A percentile compares a stretch with the other conserved stretches of the same genome.
Conservation (phyloP, 2,797 vertebrate genomes). For the Lagocephalus sceleratus region DNA sequence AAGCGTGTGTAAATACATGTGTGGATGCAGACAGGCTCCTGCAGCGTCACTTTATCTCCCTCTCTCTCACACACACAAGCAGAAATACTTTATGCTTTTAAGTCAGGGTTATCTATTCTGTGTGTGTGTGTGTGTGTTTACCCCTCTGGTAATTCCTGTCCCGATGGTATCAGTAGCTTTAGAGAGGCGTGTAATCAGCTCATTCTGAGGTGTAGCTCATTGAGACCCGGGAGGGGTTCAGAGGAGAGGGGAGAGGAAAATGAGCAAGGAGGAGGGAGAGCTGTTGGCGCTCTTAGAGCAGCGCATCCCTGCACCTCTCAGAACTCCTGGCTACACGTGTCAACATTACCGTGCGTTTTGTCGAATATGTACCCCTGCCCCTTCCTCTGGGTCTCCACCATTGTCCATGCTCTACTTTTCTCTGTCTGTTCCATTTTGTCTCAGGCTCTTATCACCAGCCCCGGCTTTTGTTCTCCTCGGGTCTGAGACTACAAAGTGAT, state of each 20-base stretch:
- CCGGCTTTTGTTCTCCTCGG: conserved; percentile 55
- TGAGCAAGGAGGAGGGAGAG: conserved; percentile 42
- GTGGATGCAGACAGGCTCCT: conserved; percentile 1
- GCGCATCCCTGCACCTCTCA: conserved; percentile 25
- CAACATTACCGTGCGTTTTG: conserved; percentile 25
- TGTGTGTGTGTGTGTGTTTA: conserved; percentile 50
- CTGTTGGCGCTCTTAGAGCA: conserved; percentile 47
- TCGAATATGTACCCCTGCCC: conserved; percentile 20
- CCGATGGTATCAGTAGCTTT: conserved; percentile 73
- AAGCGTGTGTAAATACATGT: background rate
- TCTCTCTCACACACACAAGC: conserved; percentile 23
- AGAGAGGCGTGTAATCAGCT: conserved; percentile 71
- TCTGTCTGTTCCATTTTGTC: conserved; percentile 62
- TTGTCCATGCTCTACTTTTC: conserved; percentile 59
- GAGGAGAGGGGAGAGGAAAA: conserved; percentile 22
- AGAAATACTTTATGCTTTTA: conserved; percentile 57
- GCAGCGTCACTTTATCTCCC: conserved; percentile 34
- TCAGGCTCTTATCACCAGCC: conserved; percentile 56
- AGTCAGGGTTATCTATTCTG: conserved; percentile 61
- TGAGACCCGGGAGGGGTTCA: conserved; percentile 50
- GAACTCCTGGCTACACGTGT: conserved; percentile 10
- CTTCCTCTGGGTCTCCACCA: conserved; percentile 27
- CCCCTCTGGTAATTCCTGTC: conserved; percentile 74
- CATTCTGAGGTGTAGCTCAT: conserved; percentile 73
- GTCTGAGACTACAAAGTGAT: conserved; percentile 60